Percentiles rank a stretch among this genome's conserved stretches.
Evolutionary conservation across 1,140 invertebrate genomes (phyloP).

Genomic region (Polypedilum pembai): DNA sequence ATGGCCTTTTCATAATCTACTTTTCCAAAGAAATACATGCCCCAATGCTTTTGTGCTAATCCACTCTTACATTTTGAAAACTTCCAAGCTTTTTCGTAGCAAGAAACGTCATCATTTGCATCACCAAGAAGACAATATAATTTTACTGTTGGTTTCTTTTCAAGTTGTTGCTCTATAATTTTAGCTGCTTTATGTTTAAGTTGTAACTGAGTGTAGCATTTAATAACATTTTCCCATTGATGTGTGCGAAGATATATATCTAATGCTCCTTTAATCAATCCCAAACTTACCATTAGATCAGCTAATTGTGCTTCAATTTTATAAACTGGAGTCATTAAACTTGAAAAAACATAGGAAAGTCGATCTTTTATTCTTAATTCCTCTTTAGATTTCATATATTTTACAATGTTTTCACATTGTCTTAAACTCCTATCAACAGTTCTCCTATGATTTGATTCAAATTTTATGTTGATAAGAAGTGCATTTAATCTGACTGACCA

Average conservation of each 20-base stretch:
- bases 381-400: constrained; percentile 38
- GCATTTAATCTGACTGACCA: constrained; percentile 65
- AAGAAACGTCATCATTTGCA: constrained; percentile 64
- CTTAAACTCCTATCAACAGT: constrained; percentile 78
- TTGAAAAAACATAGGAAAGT: constrained; percentile 56
- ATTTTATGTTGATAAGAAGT: constrained; percentile 61
- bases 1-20: constrained; percentile 71
- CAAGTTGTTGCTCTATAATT: constrained; percentile 74
- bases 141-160: constrained; percentile 72
- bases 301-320: constrained; percentile 66
- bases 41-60: constrained; percentile 76
- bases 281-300: constrained; percentile 68
- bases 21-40: constrained; percentile 63
- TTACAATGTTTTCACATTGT: constrained; percentile 75
- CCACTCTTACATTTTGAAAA: constrained; percentile 73
- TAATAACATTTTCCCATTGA: constrained; percentile 89
- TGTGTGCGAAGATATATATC: constrained; percentile 73
- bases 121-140: constrained; percentile 79
- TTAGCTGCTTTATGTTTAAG: constrained; percentile 82
- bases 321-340: constrained; percentile 64
- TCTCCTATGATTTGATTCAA: constrained; percentile 67
- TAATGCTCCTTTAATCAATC: constrained; percentile 75
- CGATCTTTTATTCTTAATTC: constrained; percentile 33
- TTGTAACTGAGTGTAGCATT: constrained; percentile 78
- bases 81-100: constrained; percentile 86